A percentile compares a stretch with the other conserved stretches of the same genome.
Conservation (phyloP, 2,113 vertebrate genomes). For the Melanerpes aurifrons region DNA sequence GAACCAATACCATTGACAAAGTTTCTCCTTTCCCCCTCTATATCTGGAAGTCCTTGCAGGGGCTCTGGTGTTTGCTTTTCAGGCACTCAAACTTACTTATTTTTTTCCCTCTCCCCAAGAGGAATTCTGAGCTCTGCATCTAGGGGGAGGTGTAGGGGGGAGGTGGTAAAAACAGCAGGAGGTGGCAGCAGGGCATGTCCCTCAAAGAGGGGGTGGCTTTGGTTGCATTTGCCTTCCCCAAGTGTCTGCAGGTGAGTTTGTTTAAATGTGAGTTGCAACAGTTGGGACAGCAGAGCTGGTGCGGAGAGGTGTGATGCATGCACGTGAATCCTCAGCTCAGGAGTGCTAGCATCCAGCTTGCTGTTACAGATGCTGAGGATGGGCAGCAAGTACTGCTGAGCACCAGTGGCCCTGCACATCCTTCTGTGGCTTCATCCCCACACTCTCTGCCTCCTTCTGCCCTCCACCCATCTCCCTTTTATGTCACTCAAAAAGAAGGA, state of each 20-base stretch:
- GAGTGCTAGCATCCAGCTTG: rapidly evolving
- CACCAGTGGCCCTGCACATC: rapidly evolving
- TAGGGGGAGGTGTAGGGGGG: no score
- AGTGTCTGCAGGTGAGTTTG: not conserved
- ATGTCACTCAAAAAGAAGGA: not conserved
- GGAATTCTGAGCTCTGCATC: not conserved
- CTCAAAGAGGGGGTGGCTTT: rapidly evolving
- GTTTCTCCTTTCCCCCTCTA: not conserved
- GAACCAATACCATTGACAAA: not conserved
- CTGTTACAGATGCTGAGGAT: not conserved
- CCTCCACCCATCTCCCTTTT: not conserved
- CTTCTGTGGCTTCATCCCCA: not conserved
- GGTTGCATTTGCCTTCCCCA: not conserved
- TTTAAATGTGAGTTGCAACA: not conserved
- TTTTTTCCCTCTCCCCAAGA: not conserved
- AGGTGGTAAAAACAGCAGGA: not conserved
- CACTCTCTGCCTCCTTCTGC: rapidly evolving
- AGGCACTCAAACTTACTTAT: not conserved
- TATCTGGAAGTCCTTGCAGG: not conserved
- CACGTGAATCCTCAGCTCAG: rapidly evolving
- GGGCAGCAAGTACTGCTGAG: not conserved
- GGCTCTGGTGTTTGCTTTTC: not conserved
- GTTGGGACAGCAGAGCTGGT: not conserved
- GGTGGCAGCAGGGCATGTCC: rapidly evolving
- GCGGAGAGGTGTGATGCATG: not conserved